Conservation (phyloP, 2,797 vertebrate species). For the Danio aesculapii region DNA sequence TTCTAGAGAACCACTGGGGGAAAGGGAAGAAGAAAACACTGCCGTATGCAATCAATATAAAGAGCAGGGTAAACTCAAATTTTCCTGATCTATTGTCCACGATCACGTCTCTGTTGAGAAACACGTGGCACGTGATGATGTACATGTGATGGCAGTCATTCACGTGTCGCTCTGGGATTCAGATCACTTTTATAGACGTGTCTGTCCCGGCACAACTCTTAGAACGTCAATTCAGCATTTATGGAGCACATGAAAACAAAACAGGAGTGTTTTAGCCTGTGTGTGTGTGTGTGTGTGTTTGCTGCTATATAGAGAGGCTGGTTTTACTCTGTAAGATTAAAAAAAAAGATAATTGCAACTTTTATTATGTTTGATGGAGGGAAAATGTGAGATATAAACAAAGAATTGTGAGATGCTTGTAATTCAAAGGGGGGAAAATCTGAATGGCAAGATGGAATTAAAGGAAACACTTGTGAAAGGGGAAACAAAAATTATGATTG, state of each 20-base stretch:
- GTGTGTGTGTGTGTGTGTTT: too few relatives aligned
- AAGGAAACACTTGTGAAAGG: too few relatives aligned
- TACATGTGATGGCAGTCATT: background rate
- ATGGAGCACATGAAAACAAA: background rate
- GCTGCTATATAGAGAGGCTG: too few relatives aligned
- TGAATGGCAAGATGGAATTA: too few relatives aligned
- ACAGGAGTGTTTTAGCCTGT: too few relatives aligned
- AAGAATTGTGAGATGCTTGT: too few relatives aligned
- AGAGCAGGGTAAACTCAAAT: background rate
- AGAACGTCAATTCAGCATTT: conserved; percentile 4
- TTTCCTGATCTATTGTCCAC: conserved; percentile 6
- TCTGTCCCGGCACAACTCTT: background rate
- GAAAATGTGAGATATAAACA: too few relatives aligned
- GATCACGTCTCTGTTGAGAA: conserved; percentile 4
- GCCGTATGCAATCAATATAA: background rate
- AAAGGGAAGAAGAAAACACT: background rate
- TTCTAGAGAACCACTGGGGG: background rate
- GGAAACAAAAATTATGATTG: too few relatives aligned
- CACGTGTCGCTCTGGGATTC: conserved; percentile 35
- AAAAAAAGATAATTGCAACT: too few relatives aligned
- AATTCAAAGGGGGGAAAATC: too few relatives aligned
- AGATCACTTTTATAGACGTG: background rate
- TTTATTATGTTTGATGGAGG: too few relatives aligned
- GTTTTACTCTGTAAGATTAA: too few relatives aligned
- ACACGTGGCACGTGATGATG: conserved; percentile 14